Conservation (phyloP, 2,113 vertebrate genomes). For the Himantopus leucocephalus region DNA sequence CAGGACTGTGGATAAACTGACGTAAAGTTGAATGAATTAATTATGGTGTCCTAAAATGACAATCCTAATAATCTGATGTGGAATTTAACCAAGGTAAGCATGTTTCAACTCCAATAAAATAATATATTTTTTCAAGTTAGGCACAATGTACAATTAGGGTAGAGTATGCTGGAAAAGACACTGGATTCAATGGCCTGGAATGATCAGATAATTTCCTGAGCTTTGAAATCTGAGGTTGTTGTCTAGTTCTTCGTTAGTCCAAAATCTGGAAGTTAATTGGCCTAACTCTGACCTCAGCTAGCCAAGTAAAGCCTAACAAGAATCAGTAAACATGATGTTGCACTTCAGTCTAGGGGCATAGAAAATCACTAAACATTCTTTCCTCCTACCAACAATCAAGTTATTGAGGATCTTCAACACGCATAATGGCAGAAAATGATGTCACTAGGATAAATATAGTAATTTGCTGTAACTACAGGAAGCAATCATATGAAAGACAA, state of each 20-base stretch:
- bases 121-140: background rate
- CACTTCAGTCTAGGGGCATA: background rate
- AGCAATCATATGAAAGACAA: background rate
- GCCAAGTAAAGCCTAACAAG: background rate
- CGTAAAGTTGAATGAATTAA: background rate
- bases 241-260: background rate
- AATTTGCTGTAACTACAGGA: background rate
- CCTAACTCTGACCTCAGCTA: background rate
- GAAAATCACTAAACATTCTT: background rate
- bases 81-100: background rate
- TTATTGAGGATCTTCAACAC: background rate
- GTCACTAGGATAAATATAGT: background rate
- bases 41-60: background rate
- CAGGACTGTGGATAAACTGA: background rate
- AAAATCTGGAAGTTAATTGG: background rate
- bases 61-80: background rate
- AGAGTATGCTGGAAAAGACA: background rate
- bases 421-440: background rate
- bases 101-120: background rate
- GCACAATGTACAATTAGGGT: fast-evolving
- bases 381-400: background rate
- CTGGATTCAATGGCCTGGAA: background rate
- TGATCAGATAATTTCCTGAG: background rate
- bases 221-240: background rate
- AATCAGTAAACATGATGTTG: background rate